Conservation (phyloP, 2,113 vertebrate genomes). For the Bos indicus region DNA sequence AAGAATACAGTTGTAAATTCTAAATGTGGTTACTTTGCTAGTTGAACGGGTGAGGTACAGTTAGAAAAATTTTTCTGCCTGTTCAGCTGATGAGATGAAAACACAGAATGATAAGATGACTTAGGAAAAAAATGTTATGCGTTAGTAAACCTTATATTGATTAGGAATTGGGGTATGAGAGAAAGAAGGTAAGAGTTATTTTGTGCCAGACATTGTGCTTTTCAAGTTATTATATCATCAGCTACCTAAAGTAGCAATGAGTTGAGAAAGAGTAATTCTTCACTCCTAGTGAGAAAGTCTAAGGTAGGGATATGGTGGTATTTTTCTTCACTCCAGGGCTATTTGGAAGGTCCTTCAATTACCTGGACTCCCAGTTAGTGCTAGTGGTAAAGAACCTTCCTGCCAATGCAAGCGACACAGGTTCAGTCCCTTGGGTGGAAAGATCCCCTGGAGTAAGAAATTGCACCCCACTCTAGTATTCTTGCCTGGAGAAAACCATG, state of each 20-base stretch:
- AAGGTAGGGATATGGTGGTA: not conserved
- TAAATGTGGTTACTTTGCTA: conserved; percentile 3
- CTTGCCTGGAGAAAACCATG: not conserved
- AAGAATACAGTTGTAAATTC: not conserved
- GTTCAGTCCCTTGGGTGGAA: not conserved
- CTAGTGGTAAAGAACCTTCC: not conserved
- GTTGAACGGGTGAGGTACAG: not conserved
- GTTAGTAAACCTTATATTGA: conserved; percentile 5
- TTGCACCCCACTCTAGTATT: not conserved
- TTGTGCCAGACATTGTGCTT: conserved; percentile 19
- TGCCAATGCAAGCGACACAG: not conserved
- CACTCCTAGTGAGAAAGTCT: not conserved
- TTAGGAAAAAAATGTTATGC: not conserved
- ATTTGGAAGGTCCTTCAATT: not conserved
- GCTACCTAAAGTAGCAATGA: not conserved
- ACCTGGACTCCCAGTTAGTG: not conserved
- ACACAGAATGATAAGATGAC: not conserved
- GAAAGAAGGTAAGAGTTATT: not conserved
- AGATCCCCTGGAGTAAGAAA: not conserved
- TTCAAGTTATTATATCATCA: not conserved
- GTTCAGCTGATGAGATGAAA: not conserved
- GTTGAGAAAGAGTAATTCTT: conserved; percentile 19
- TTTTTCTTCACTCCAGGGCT: not conserved
- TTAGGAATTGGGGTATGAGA: not conserved
- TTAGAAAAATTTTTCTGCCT: not conserved